A percentile compares a stretch with the other conserved stretches of the same genome.
These are phyloP conservation scores for Zaprionus davidi DNA, from an alignment of 1,140 invertebrate genomes.

Conservation along the genomic window DNA sequence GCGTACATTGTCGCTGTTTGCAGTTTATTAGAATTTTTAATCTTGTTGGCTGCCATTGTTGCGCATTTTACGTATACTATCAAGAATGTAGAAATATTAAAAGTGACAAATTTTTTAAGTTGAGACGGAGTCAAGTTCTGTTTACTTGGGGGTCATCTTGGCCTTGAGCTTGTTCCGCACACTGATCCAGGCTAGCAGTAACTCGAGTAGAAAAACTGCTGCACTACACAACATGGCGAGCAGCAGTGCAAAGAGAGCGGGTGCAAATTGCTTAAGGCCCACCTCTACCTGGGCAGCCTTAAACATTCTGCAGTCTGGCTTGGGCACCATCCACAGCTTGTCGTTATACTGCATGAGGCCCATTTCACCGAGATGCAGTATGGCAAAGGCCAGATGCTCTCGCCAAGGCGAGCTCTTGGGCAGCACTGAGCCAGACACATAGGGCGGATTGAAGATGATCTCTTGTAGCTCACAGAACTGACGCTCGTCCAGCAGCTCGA, in stretches of 20 bases:
- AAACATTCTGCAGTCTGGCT: constrained; percentile 62
- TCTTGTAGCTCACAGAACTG: constrained; percentile 77
- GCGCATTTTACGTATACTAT: constrained; percentile 63
- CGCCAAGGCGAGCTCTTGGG: constrained; percentile 65
- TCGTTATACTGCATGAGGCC: constrained; percentile 66
- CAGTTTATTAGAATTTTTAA: constrained; percentile 80
- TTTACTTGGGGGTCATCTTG: neutral
- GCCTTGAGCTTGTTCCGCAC: neutral
- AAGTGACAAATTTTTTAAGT: constrained; percentile 41
- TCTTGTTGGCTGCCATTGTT: constrained; percentile 45
- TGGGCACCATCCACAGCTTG: constrained; percentile 54
- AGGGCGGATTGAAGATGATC: constrained; percentile 56
- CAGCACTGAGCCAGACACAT: constrained; percentile 37
- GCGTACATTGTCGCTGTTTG: constrained; percentile 62
- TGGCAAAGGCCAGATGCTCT: constrained; percentile 56
- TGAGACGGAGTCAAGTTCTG: neutral
- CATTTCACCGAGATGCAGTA: constrained; percentile 52
- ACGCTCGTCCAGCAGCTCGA: constrained; percentile 51
- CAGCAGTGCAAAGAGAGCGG: constrained; percentile 59
- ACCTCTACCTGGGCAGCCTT: constrained; percentile 61
- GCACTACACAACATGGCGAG: constrained; percentile 62
- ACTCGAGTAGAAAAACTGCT: constrained; percentile 57
- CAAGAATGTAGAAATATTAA: constrained; percentile 64
- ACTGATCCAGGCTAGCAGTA: constrained; percentile 43
- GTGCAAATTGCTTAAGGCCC: constrained; percentile 72